phyloP scores from a whole-genome alignment of 2,888 invertebrate genomes.

The Chrysotoxum bicinctum region DNA sequence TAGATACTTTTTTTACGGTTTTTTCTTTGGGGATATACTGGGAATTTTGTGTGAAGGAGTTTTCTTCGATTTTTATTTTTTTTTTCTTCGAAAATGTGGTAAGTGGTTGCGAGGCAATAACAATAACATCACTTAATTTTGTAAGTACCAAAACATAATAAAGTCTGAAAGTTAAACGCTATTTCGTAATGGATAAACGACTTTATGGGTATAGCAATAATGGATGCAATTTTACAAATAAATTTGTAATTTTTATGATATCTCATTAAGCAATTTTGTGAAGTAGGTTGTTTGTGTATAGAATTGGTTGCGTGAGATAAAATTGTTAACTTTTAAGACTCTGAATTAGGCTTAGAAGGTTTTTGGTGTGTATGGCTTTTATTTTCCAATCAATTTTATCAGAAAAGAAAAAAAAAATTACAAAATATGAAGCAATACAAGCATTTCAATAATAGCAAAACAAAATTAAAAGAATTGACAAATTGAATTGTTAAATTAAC shows the following conservation, averaged over 20 bases:
- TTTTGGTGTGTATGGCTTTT: background rate
- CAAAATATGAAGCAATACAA: no score
- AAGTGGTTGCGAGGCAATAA: slow-evolving; percentile 39
- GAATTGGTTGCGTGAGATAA: slow-evolving; percentile 5
- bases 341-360: background rate
- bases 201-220: background rate
- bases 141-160: slow-evolving; percentile 5
- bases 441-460: no score
- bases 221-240: slow-evolving; percentile 21
- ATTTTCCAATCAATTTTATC: background rate
- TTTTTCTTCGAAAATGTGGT: background rate
- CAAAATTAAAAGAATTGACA: no score
- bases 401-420: background rate
- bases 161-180: slow-evolving; percentile 18
- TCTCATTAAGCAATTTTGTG: background rate
- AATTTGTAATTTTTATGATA: slow-evolving; percentile 25
- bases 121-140: slow-evolving; percentile 48
- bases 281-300: background rate
- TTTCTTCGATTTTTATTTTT: background rate
- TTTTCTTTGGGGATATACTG: background rate
- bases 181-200: background rate
- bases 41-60: background rate
- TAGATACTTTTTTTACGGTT: background rate
- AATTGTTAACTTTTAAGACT: background rate
- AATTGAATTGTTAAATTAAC: no score